Evolutionary conservation across 1,140 invertebrate genomes (phyloP).

Genomic region (Drosophila sturtevanti): DNA sequence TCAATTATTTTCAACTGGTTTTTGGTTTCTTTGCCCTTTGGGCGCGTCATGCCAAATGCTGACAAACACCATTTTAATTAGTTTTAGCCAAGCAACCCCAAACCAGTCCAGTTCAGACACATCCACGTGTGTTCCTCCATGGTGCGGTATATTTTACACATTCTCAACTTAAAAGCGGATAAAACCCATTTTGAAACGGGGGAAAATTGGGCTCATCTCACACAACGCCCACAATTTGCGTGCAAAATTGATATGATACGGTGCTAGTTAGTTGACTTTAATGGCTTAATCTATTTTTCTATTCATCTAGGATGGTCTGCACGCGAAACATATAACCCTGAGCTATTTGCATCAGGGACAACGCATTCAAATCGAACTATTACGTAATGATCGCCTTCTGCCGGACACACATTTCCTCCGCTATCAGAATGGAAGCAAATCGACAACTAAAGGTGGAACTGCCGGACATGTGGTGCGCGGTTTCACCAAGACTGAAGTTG

Average conservation of each 20-base stretch:
- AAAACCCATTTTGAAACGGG: not conserved
- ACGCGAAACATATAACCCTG: slow-evolving; percentile 88
- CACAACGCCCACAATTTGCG: slow-evolving; percentile 57
- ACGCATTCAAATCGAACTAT: slow-evolving; percentile 88
- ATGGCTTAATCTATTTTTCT: slow-evolving; percentile 59
- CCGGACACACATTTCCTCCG: slow-evolving; percentile 89
- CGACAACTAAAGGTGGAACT: slow-evolving; percentile 75
- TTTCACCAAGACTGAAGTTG: slow-evolving; percentile 82
- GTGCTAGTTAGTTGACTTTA: slow-evolving; percentile 8
- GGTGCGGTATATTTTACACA: slow-evolving; percentile 44
- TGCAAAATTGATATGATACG: slow-evolving; percentile 51
- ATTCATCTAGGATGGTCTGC: slow-evolving; percentile 85
- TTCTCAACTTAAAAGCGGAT: slow-evolving; percentile 45
- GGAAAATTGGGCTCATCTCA: not conserved
- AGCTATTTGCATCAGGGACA: slow-evolving; percentile 87
- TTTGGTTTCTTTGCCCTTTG: not conserved
- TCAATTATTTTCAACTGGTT: slow-evolving; percentile 15
- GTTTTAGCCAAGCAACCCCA: slow-evolving; percentile 45
- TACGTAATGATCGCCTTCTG: slow-evolving; percentile 90
- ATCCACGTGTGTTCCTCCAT: slow-evolving; percentile 4
- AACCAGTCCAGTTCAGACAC: not conserved
- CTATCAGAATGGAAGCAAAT: slow-evolving; percentile 86
- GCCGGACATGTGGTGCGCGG: slow-evolving; percentile 84
- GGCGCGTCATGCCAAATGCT: not conserved
- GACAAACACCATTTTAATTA: slow-evolving; percentile 66